These are phyloP conservation scores for Axinella damicornis DNA, from an alignment of 37 sponge, comb jelly and placozoan genomes.

Conservation along the genomic window DNA sequence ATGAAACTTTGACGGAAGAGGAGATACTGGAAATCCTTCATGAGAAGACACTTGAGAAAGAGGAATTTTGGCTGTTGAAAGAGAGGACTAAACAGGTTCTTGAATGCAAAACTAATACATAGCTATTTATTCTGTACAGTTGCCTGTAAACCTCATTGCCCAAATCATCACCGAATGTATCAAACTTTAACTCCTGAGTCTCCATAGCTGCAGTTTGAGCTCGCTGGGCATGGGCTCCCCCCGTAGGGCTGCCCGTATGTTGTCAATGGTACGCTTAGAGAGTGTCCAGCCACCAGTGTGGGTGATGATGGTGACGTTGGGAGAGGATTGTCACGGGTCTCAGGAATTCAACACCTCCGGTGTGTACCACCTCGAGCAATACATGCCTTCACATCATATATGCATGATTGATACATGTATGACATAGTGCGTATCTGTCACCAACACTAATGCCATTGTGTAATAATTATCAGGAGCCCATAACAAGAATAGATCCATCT, in stretches of 20 bases:
- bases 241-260: conserved; percentile 75
- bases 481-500: too few relatives aligned
- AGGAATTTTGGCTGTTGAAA: conserved; percentile 37
- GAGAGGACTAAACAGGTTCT: too few relatives aligned
- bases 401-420: conserved; percentile 86
- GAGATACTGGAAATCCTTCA: conserved; percentile 46
- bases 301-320: conserved; percentile 82
- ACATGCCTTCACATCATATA: conserved; percentile 72
- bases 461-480: conserved; percentile 56
- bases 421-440: conserved; percentile 65
- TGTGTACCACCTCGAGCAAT: conserved; percentile 51
- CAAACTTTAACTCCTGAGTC: too few relatives aligned
- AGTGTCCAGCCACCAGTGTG: conserved; percentile 88
- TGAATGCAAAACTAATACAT: too few relatives aligned
- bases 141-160: too few relatives aligned
- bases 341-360: conserved; percentile 33
- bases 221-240: conserved; percentile 67
- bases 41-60: conserved; percentile 26
- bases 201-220: conserved; percentile 3
- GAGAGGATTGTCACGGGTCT: conserved; percentile 32
- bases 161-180: too few relatives aligned
- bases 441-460: conserved; percentile 86
- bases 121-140: too few relatives aligned
- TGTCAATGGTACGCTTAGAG: conserved; percentile 72
- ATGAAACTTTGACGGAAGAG: conserved; percentile 47